These are phyloP conservation scores for Phrynocephalus guinanensis DNA, from an alignment of 2,797 vertebrate genomes.

Conservation along the genomic window DNA sequence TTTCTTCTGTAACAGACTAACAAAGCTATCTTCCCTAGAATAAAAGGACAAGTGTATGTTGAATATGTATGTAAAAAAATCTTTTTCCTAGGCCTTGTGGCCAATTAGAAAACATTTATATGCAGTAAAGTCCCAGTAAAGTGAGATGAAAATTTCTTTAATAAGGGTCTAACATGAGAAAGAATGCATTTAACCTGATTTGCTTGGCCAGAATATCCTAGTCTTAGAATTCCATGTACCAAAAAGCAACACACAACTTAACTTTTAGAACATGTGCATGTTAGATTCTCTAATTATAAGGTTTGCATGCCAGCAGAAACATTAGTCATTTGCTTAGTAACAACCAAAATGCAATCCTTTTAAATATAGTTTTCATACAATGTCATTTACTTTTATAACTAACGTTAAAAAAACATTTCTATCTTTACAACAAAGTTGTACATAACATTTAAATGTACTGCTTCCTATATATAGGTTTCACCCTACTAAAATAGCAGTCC, in stretches of 20 bases:
- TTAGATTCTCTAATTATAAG: slow-evolving; percentile 63
- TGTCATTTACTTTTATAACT: slow-evolving; percentile 89
- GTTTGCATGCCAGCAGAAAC: slow-evolving; percentile 68
- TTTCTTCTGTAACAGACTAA: no score
- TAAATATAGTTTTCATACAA: slow-evolving; percentile 79
- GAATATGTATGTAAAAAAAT: not conserved
- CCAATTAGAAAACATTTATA: slow-evolving; percentile 37
- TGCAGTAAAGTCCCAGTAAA: slow-evolving; percentile 48
- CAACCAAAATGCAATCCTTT: slow-evolving; percentile 75
- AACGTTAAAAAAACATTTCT: slow-evolving; percentile 70
- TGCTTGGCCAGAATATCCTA: slow-evolving; percentile 61
- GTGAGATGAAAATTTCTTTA: slow-evolving; percentile 62
- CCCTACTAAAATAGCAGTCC: slow-evolving; percentile 75
- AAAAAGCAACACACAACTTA: slow-evolving; percentile 58
- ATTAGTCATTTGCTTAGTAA: slow-evolving; percentile 69
- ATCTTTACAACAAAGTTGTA: slow-evolving; percentile 73
- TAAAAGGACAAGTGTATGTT: not conserved
- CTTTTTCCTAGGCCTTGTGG: not conserved
- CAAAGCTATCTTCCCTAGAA: no score
- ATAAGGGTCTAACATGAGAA: slow-evolving; percentile 58
- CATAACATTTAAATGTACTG: slow-evolving; percentile 74
- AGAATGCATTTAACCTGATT: slow-evolving; percentile 46
- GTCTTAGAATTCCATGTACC: slow-evolving; percentile 55
- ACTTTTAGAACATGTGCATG: slow-evolving; percentile 53
- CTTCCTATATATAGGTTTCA: slow-evolving; percentile 76